Evolutionary conservation across 2,888 invertebrate species (phyloP), one percentile per base, ranked within the genome.

Genomic region (Acrobasis consociella): DNA sequence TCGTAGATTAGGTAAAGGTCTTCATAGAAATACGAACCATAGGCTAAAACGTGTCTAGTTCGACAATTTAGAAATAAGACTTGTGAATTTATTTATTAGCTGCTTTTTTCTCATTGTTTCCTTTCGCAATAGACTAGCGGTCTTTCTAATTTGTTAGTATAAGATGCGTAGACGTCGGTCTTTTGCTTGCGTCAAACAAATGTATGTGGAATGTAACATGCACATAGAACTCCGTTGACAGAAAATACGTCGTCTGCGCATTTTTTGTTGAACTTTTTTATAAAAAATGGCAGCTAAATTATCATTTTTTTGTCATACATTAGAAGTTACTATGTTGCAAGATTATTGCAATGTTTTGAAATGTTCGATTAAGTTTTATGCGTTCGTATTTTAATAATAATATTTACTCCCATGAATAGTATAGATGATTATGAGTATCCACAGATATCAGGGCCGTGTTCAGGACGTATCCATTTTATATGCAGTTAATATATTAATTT

Each of bases 11-110:
- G 55, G 52, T 61, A 53, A 62, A 55, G 49, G 49, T 56, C 55
- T 62, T 37, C 62, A 62, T 62, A 49, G 55, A 55, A 55, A 55
- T 62, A 55, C 55, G 46, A 55, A 62, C 55, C 49, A 55, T 62
- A 62, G 49, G 13, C 55, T 61, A 53, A 31, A 61, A 61, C 9
- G 61, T 55, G 31, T 49, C 49, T 62, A 60, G 46, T 22, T 50
- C 42, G 39, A 22, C 22, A 16, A 62, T 5, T 13, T 62, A 37
- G 53, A 11, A 55, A 31, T 52, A 55, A 53, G 49, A 8, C 10
- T 17, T 55, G 55, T 11, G 9, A 53, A 53, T 60, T 42, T 61
- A 55, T 55, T 55, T 38, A 52, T 52, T 13, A 15, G 16, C 15
- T 8, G 17, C 8, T 37, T 37, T 13, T 38, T 37, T 22, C 38